Evolutionary conservation across 2,888 invertebrate genomes (phyloP), one percentile per base, ranked within the genome.

Genomic region (Cheilosia scutellata): DNA sequence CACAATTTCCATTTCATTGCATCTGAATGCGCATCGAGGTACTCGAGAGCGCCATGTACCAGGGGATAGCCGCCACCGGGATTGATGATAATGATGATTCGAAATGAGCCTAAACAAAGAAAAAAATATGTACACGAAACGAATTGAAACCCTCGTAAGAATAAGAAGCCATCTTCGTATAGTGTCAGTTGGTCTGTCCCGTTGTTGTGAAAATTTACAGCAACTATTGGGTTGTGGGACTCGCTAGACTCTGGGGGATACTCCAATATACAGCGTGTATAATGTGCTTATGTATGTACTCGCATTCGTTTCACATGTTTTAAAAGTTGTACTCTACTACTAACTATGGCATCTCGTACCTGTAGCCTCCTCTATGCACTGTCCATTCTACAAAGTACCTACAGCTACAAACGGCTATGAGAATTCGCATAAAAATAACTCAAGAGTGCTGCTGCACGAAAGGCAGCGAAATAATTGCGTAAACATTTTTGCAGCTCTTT

Each of bases 1-100:
- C 42, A 78, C 37, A 80, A 74, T 80, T 74, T 68, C 60, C 68
- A 80, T 80, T 74, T 68, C 74, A 80, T 71, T 80, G 80, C 66
- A 80, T 63, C 80, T 37, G 68, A 74, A 68, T 60, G 74, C 58
- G 16, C 60, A 49, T 25, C 11, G 49, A 49, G 25, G 40, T 7
- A 27, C 20, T 9, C 25, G 29, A 62, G 65, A 80, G 66, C 79
- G 79, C 79, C 72, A 79, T 74, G 37, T 60, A 16, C 42, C 37
- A 60, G 20, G n/a, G n/a, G n/a, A n/a, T n/a, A n/a, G n/a, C 20
- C 2, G 44, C 44, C 27, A 6, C 27, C 53, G 51, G 42, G 70
- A 65, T 58, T 70, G 70, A 62, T 74, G 55, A 75, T 80, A 75
- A 80, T 74, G 47, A 74, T 44, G 74, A 80, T 74, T 80, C 49